Evolutionary conservation across 92 coral and sea anemone species (phyloP).

Genomic region (Micromussa lordhowensis): DNA sequence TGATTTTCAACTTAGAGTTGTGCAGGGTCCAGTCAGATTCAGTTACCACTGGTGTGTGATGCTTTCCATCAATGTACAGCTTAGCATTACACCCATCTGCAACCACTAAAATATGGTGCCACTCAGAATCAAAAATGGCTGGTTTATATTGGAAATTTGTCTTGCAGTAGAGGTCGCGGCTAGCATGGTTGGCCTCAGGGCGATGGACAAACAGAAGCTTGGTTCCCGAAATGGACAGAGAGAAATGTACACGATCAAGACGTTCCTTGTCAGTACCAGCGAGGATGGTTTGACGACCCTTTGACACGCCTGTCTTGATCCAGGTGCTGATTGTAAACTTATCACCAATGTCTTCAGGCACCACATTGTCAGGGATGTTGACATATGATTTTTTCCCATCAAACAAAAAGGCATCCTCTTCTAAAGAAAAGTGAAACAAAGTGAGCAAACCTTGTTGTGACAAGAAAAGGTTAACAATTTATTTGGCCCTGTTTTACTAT

Average conservation of each 20-base stretch:
- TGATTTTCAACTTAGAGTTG: conserved; percentile 72
- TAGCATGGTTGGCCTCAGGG: conserved; percentile 79
- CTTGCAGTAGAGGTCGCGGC: conserved; percentile 78
- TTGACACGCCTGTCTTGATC: conserved; percentile 67
- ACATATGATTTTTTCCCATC: conserved; percentile 75
- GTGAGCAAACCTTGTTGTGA: not conserved
- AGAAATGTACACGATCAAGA: conserved; percentile 92
- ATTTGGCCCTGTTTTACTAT: too few relatives aligned
- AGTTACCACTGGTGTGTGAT: conserved; percentile 31
- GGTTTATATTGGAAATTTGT: conserved; percentile 83
- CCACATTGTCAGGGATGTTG: conserved; percentile 68
- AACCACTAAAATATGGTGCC: conserved; percentile 89
- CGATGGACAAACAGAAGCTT: conserved; percentile 84
- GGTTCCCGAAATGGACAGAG: conserved; percentile 67
- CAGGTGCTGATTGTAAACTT: conserved; percentile 88
- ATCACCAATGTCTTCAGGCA: conserved; percentile 80
- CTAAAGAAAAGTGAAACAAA: conserved; percentile 36
- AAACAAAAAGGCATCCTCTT: conserved; percentile 68
- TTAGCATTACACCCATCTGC: conserved; percentile 76
- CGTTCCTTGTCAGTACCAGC: conserved; percentile 80
- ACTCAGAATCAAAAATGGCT: conserved; percentile 74
- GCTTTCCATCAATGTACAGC: conserved; percentile 72
- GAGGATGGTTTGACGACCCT: conserved; percentile 79
- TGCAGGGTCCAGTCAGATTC: conserved; percentile 88
- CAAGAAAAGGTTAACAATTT: not conserved